A percentile compares a stretch with the other conserved stretches of the same genome.
These are phyloP conservation scores for Pocillopora grandis DNA, from an alignment of 92 coral and sea anemone species.

Conservation along the genomic window DNA sequence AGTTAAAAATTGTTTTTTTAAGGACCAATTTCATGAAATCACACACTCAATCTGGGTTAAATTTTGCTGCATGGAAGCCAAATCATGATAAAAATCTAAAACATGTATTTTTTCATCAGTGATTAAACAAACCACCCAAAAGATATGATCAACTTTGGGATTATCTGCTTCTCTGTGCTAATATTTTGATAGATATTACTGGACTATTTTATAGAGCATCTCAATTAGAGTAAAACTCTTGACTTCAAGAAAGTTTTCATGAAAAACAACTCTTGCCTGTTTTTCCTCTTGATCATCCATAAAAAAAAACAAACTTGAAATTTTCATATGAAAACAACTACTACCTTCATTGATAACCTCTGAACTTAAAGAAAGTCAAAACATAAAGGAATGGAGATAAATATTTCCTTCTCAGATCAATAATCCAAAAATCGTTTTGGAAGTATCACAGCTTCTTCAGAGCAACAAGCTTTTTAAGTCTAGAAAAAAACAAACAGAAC, in stretches of 20 bases:
- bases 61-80: no score
- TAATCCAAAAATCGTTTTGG: background rate
- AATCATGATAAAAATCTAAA: no score
- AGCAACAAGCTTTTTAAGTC: no score
- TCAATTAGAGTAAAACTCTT: background rate
- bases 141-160: background rate
- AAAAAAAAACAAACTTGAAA: background rate
- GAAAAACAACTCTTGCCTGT: background rate
- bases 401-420: no score
- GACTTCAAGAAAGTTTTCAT: background rate
- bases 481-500: no score
- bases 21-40: no score
- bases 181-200: background rate
- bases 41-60: no score
- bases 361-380: background rate
- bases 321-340: conserved; percentile 5
- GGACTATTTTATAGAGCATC: background rate
- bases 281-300: background rate
- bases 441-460: background rate
- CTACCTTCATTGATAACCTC: conserved; percentile 4
- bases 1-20: no score
- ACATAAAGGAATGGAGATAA: no score
- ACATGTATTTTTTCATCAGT: background rate
- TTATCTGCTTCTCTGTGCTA: background rate
- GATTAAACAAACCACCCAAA: conserved; percentile 17